These are phyloP conservation scores for Potorous gilbertii DNA, from an alignment of 2,797 vertebrate genomes.

Conservation along the genomic window DNA sequence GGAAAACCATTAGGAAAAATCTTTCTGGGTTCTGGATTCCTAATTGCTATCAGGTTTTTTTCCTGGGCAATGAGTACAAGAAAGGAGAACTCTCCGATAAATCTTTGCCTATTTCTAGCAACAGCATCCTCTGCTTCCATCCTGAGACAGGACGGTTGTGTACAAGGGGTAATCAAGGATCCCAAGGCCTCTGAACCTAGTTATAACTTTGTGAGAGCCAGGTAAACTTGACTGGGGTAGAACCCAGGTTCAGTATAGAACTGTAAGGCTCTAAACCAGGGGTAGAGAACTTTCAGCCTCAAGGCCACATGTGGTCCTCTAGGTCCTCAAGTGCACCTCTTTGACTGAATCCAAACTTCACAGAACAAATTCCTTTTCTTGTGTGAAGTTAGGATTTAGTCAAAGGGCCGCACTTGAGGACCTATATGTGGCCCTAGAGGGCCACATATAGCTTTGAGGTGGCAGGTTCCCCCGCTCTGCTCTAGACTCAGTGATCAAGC, in stretches of 20 bases:
- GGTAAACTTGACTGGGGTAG: not conserved
- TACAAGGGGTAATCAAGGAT: not conserved
- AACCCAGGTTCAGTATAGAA: not conserved
- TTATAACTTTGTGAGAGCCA: not conserved
- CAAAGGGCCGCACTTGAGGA: too few species aligned
- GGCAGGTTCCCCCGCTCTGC: too few species aligned
- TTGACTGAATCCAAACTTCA: too few species aligned
- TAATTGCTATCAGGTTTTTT: not conserved
- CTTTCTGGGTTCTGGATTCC: not conserved
- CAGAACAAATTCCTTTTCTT: too few species aligned
- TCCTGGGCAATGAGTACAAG: not conserved
- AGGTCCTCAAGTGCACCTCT: too few species aligned
- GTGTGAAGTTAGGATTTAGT: too few species aligned
- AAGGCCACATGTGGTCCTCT: too few species aligned
- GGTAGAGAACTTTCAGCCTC: too few species aligned
- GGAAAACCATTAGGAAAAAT: not conserved
- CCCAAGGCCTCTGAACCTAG: not conserved
- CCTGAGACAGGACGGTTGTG: not conserved
- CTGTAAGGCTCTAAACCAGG: not conserved
- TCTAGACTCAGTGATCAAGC: not conserved
- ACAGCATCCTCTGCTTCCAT: not conserved
- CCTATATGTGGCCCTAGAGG: too few species aligned
- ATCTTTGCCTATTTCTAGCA: conserved; percentile 17
- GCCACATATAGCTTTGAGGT: too few species aligned
- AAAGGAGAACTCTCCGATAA: not conserved